A percentile compares a stretch with the other conserved stretches of the same genome.
Conservation (phyloP, 2,113 vertebrate species). For the Pteronura brasiliensis region DNA sequence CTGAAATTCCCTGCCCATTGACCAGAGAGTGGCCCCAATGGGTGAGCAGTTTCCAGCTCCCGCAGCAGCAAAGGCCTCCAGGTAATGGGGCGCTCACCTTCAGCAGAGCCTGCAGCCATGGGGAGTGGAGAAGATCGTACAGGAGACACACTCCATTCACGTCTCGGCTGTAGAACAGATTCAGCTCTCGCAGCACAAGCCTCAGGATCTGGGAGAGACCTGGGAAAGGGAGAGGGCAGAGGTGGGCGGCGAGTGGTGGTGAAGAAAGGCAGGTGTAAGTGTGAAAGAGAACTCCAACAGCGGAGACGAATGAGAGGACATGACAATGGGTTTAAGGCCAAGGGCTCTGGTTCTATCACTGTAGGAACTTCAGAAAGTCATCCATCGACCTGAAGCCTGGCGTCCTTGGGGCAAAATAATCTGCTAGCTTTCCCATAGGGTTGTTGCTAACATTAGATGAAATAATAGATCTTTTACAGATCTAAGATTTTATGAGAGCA, state of each 20-base stretch:
- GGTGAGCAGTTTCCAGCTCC: not conserved
- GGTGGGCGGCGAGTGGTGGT: fast-evolving
- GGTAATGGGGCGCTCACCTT: slow-evolving; percentile 81
- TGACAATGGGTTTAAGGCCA: not conserved
- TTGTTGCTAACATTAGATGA: not conserved
- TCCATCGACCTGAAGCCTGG: not conserved
- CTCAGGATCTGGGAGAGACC: slow-evolving; percentile 89
- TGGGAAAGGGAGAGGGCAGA: slow-evolving; percentile 63
- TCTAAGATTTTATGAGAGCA: not conserved
- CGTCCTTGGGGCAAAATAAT: not conserved
- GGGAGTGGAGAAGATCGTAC: slow-evolving; percentile 89
- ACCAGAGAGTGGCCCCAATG: fast-evolving
- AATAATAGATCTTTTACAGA: not conserved
- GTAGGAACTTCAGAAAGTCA: not conserved
- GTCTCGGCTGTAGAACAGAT: slow-evolving; percentile 86
- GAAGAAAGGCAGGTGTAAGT: not conserved
- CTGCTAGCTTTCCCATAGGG: not conserved
- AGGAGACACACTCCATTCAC: slow-evolving; percentile 87
- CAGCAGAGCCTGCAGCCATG: slow-evolving; percentile 93
- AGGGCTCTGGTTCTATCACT: not conserved
- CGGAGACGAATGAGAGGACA: too few relatives aligned
- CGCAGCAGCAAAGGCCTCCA: not conserved
- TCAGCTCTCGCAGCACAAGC: slow-evolving; percentile 88
- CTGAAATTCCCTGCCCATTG: not conserved
- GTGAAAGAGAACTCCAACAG: too few relatives aligned